Conservation (phyloP, 2,797 vertebrate genomes). For the Phylloscopus collybita region DNA sequence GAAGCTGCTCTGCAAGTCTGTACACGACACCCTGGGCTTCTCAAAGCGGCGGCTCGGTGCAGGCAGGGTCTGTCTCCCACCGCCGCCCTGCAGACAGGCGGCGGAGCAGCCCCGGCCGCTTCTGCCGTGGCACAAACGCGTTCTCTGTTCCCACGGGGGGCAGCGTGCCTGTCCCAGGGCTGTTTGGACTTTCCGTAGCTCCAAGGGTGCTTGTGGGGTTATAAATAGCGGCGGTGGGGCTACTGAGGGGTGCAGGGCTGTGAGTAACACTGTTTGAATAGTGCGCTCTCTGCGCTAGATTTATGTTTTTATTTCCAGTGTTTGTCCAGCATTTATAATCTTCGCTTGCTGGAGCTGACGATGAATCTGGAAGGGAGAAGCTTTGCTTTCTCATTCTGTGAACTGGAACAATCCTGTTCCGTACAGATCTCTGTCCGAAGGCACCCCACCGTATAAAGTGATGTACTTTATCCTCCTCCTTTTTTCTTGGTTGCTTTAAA, state of each 20-base stretch:
- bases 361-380: neutral
- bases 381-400: neutral
- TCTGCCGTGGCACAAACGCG: constrained; percentile 18
- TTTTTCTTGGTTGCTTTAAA: neutral
- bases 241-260: neutral
- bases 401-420: neutral
- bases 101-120: neutral
- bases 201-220: neutral
- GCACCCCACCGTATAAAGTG: accelerated
- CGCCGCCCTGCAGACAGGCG: neutral
- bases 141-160: constrained; percentile 60
- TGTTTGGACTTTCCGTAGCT: constrained; percentile 47
- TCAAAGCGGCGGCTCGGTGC: neutral
- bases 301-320: constrained; percentile 23
- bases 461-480: neutral
- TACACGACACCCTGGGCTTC: accelerated
- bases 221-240: constrained; percentile 47
- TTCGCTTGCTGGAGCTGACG: neutral
- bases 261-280: constrained; percentile 57
- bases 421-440: neutral
- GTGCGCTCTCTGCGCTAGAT: neutral
- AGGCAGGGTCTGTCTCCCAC: neutral
- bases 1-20: neutral
- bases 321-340: neutral
- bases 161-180: constrained; percentile 1